A percentile compares a stretch with the other conserved stretches of the same genome.
phyloP scores from a whole-genome alignment of 1,140 invertebrate genomes.

The Pseudomyrmex dendroicus region DNA sequence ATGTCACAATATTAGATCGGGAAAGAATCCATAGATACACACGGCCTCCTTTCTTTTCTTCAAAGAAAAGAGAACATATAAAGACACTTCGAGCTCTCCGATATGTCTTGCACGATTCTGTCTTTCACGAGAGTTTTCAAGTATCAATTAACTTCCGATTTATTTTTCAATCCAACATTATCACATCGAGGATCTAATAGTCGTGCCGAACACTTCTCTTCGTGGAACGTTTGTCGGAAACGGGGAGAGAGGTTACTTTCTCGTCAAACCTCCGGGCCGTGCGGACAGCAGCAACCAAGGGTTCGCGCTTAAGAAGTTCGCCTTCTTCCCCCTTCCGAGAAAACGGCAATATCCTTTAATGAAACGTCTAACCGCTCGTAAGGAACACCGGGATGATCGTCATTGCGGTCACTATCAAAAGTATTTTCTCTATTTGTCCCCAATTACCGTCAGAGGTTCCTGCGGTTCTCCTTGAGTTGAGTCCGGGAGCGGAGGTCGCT shows the following conservation, averaged over 20 bases:
- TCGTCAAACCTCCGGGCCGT: conserved; percentile 1
- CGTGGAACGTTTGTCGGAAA: conserved; percentile 3
- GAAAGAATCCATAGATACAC: no score
- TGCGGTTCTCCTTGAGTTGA: conserved; percentile 47
- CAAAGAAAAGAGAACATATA: neutral
- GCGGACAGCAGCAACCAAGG: conserved; percentile 14
- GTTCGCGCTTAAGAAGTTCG: conserved; percentile 50
- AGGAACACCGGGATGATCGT: conserved; percentile 36
- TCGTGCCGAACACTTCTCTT: conserved; percentile 33
- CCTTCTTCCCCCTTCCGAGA: neutral
- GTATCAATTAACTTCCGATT: conserved; percentile 31
- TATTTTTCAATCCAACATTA: neutral
- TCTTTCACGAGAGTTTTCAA: neutral
- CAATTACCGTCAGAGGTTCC: conserved; percentile 72
- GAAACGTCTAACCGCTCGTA: conserved; percentile 71
- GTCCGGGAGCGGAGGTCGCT: conserved; percentile 44
- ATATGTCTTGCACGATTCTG: no score
- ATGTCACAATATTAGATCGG: neutral
- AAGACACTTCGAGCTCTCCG: neutral
- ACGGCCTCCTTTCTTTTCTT: neutral
- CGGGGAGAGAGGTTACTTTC: conserved; percentile 18
- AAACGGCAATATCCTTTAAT: conserved; percentile 73
- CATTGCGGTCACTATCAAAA: conserved; percentile 52
- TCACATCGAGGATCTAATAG: conserved; percentile 63
- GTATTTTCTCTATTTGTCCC: conserved; percentile 76